Percentiles rank a stretch among this genome's conserved stretches.
These are phyloP conservation scores for Enteromius viviparus DNA, from an alignment of 2,797 vertebrate genomes.

Conservation along the genomic window DNA sequence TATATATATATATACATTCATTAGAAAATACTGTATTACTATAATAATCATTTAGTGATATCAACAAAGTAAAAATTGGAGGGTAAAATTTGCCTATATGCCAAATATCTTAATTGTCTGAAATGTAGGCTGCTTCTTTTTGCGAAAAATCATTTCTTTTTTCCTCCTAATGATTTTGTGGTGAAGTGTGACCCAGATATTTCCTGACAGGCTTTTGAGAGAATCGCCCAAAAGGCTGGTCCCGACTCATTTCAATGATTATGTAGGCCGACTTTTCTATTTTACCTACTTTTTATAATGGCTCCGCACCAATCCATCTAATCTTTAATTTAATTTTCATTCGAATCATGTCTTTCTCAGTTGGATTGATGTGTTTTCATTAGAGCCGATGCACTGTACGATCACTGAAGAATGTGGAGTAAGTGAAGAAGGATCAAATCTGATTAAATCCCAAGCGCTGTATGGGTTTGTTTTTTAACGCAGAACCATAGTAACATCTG, in stretches of 20 bases:
- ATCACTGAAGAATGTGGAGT: constrained; percentile 20
- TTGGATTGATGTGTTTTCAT: constrained; percentile 29
- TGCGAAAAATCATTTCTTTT: background rate
- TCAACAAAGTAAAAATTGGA: too few species aligned
- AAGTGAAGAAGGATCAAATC: constrained; percentile 27
- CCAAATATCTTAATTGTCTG: background rate
- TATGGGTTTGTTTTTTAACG: constrained; percentile 21
- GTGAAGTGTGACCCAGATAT: constrained; percentile 26
- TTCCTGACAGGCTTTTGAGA: constrained; percentile 14
- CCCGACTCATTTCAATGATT: constrained; percentile 13
- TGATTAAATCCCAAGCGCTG: constrained; percentile 6
- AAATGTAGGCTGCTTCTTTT: background rate
- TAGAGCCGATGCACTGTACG: constrained; percentile 8
- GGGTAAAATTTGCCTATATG: background rate
- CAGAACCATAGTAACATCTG: constrained; percentile 20
- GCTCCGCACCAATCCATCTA: background rate
- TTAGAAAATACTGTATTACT: background rate
- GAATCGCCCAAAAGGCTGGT: background rate
- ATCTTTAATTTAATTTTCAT: constrained; percentile 32
- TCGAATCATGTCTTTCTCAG: constrained; percentile 9
- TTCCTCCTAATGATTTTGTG: constrained; percentile 2
- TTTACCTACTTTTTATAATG: constrained; percentile 21
- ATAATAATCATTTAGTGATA: background rate
- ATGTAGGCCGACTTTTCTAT: constrained; percentile 1
- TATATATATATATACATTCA: too few species aligned